A percentile compares a stretch with the other conserved stretches of the same genome.
Conservation (phyloP, 53 echinoderm and acorn worm species). For the Holothuria scabra region DNA sequence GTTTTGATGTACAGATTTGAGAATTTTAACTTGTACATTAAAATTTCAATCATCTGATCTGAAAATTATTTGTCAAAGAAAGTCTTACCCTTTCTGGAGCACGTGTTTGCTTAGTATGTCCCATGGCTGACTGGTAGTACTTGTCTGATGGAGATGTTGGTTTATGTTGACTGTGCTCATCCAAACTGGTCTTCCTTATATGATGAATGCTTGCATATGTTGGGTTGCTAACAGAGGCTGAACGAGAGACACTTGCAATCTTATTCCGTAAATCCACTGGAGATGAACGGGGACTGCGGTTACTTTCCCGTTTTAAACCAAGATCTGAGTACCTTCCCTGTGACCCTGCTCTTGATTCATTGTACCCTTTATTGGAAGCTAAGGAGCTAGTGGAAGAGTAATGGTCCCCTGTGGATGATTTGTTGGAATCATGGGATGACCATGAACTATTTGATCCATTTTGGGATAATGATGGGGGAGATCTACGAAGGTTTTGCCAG, state of each 20-base stretch:
- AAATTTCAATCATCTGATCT: too few relatives aligned
- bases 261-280: conserved; percentile 3
- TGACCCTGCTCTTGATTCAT: neutral
- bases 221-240: neutral
- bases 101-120: too few relatives aligned
- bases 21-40: too few relatives aligned
- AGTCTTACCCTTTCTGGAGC: too few relatives aligned
- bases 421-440: neutral
- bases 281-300: conserved; percentile 1
- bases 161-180: neutral
- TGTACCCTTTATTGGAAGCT: conserved; percentile 13
- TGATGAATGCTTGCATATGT: neutral
- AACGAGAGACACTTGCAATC: neutral
- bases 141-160: too few relatives aligned
- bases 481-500: conserved; percentile 1
- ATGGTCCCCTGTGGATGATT: conserved; percentile 16
- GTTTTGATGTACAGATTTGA: too few relatives aligned
- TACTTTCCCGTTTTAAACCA: conserved; percentile 4
- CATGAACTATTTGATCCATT: conserved; percentile 5
- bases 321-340: conserved; percentile 33
- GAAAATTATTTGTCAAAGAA: too few relatives aligned
- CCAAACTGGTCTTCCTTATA: conserved; percentile 7
- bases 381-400: conserved; percentile 39
- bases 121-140: too few relatives aligned
- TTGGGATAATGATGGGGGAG: conserved; percentile 12